Percentiles rank a stretch among this genome's conserved stretches.
Evolutionary conservation across 2,888 invertebrate genomes (phyloP).

Genomic region (Diaphora mendica): DNA sequence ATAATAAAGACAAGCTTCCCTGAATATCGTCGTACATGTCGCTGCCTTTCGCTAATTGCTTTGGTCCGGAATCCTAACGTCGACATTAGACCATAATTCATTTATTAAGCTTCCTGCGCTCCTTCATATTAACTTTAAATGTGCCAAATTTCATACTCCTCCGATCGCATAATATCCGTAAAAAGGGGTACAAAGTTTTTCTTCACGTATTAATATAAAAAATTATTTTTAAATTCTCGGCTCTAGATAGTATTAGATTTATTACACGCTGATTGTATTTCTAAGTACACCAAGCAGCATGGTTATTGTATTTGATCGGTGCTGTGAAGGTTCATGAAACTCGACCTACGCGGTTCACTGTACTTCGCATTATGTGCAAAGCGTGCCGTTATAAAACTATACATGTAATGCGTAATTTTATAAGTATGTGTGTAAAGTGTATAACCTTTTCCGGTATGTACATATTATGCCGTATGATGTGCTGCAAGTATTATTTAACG

Average conservation of each 20-base stretch:
- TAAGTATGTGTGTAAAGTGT: neutral
- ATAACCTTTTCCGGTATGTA: neutral
- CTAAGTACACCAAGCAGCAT: constrained; percentile 34
- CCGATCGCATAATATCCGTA: too few relatives aligned
- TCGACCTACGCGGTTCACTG: constrained; percentile 42
- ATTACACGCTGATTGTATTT: constrained; percentile 20
- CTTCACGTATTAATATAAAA: too few relatives aligned
- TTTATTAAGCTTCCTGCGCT: too few relatives aligned
- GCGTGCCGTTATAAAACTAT: constrained; percentile 30
- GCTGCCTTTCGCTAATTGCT: neutral
- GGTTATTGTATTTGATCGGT: constrained; percentile 47
- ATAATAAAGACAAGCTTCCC: neutral
- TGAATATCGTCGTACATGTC: neutral
- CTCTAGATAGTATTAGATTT: neutral
- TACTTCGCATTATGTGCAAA: constrained; percentile 32
- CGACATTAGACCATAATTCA: too few relatives aligned
- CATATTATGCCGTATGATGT: neutral
- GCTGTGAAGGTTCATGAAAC: constrained; percentile 51
- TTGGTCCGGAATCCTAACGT: neutral
- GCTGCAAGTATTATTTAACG: neutral
- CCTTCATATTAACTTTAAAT: too few relatives aligned
- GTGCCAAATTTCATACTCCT: too few relatives aligned
- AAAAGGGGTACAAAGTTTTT: too few relatives aligned
- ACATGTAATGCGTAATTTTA: neutral
- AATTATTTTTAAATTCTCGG: neutral